These are phyloP conservation scores for Stegodyphus dumicola DNA, from an alignment of 1,140 invertebrate species.

Conservation along the genomic window DNA sequence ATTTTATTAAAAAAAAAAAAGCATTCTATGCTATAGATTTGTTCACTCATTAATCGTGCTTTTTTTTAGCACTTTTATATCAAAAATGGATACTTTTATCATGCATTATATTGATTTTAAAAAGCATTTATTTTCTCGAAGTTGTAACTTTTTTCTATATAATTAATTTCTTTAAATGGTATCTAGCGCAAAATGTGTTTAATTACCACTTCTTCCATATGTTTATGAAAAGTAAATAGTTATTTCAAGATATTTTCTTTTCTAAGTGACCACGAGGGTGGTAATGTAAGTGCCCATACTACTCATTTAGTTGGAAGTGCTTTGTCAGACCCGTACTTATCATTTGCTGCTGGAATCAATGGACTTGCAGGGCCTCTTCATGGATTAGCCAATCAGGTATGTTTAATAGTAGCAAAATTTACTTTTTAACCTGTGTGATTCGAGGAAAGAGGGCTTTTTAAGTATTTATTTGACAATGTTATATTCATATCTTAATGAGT, in stretches of 20 bases:
- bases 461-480: background rate
- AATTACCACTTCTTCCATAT: too few relatives aligned
- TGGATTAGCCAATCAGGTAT: constrained; percentile 91
- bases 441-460: background rate
- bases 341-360: constrained; percentile 93
- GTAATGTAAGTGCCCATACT: constrained; percentile 95
- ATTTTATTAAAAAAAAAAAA: too few relatives aligned
- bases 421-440: background rate
- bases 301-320: constrained; percentile 95
- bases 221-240: too few relatives aligned
- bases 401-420: background rate
- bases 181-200: too few relatives aligned
- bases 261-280: constrained; percentile 89
- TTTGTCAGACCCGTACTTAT: constrained; percentile 93
- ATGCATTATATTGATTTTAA: too few relatives aligned
- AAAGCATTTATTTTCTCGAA: too few relatives aligned
- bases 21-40: too few relatives aligned
- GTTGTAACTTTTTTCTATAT: too few relatives aligned
- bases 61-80: too few relatives aligned
- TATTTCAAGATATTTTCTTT: background rate
- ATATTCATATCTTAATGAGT: background rate
- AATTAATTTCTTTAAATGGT: too few relatives aligned
- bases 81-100: too few relatives aligned
- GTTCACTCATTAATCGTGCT: too few relatives aligned
- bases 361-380: constrained; percentile 94